Evolutionary conservation across 2,797 vertebrate species (phyloP).

Genomic region (Pipistrellus nathusii): DNA sequence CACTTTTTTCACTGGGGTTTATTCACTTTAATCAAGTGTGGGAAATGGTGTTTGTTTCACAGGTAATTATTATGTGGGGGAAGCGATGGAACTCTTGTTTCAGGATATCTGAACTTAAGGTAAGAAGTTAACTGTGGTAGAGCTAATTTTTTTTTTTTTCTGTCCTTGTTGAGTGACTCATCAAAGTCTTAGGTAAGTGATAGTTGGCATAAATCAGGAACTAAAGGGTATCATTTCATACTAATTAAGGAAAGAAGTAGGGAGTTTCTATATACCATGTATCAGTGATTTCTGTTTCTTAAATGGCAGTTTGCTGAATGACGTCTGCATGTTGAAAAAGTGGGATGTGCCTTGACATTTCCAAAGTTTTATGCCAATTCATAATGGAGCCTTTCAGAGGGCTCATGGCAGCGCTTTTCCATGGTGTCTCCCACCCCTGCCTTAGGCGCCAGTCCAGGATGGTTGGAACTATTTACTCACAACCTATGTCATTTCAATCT

Average conservation of each 20-base stretch:
- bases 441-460: not conserved
- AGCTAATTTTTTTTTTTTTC: not conserved
- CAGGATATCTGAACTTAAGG: not conserved
- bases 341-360: not conserved
- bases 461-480: not conserved
- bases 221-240: not conserved
- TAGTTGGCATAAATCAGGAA: not conserved
- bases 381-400: not conserved
- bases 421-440: not conserved
- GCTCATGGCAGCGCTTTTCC: not conserved
- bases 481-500: not conserved
- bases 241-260: not conserved
- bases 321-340: not conserved
- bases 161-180: conserved; percentile 7
- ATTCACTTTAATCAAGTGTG: conserved; percentile 24
- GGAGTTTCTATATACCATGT: not conserved
- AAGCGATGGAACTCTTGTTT: not conserved
- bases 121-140: not conserved
- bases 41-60: not conserved
- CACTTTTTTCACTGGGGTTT: not conserved
- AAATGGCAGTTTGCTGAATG: not conserved
- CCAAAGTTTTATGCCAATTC: not conserved
- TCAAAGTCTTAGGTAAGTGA: not conserved
- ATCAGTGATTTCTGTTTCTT: not conserved
- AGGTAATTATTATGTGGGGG: conserved; percentile 14